Conservation (phyloP, 2,113 vertebrate species). For the Terrapene triunguis region DNA sequence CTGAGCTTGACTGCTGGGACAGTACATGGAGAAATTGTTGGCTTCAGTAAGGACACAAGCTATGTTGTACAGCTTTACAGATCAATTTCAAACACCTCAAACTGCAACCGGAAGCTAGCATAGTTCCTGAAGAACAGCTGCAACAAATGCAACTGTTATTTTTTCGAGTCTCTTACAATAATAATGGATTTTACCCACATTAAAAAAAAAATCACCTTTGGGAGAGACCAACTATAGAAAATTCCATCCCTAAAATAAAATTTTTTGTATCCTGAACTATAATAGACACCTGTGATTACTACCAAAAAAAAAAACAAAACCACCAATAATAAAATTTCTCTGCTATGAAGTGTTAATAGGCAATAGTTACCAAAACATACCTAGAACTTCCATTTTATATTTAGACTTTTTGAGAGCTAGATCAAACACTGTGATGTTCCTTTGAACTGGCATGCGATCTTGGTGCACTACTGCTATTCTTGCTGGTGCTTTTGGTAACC, state of each 20-base stretch:
- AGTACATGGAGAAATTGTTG: neutral
- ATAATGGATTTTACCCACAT: neutral
- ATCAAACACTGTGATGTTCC: slow-evolving; percentile 73
- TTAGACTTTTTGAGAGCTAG: slow-evolving; percentile 74
- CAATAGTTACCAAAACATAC: slow-evolving; percentile 28
- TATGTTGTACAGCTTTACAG: neutral
- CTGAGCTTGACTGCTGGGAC: neutral
- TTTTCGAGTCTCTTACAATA: neutral
- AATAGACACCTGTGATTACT: neutral
- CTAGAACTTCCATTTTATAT: slow-evolving; percentile 69
- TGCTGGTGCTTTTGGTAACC: slow-evolving; percentile 76
- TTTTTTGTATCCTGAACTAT: neutral
- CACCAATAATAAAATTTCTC: neutral
- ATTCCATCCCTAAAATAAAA: neutral
- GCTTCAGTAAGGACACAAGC: neutral
- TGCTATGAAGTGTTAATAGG: neutral
- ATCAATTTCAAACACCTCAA: neutral
- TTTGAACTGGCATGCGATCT: neutral
- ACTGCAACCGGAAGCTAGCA: neutral
- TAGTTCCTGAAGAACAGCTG: neutral
- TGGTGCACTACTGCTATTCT: slow-evolving; percentile 74
- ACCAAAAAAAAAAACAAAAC: neutral
- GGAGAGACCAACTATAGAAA: neutral
- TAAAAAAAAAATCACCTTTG: neutral
- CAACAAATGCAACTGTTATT: rapidly evolving